These are phyloP conservation scores for Acanthopagrus latus DNA, from an alignment of 2,797 vertebrate genomes.

Conservation along the genomic window DNA sequence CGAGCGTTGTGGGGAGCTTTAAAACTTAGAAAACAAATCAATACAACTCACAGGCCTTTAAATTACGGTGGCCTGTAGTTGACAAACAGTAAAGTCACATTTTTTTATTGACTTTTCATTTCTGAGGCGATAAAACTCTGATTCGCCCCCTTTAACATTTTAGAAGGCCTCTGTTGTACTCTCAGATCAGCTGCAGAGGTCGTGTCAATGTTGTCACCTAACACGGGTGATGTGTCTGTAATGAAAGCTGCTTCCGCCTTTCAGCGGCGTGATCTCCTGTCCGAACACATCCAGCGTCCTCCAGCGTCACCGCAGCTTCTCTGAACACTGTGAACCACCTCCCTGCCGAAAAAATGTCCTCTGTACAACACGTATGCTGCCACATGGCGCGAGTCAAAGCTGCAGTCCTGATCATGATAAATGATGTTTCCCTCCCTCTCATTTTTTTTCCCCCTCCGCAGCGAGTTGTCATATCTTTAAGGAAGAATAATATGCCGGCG, in stretches of 20 bases:
- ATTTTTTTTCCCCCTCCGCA: slow-evolving; percentile 40
- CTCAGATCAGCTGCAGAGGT: slow-evolving; percentile 9
- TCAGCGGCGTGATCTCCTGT: not conserved
- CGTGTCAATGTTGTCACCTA: not conserved
- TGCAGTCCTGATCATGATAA: slow-evolving; percentile 68
- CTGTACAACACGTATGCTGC: slow-evolving; percentile 31
- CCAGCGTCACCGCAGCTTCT: not conserved
- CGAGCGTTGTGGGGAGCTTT: slow-evolving; percentile 36
- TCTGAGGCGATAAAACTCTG: slow-evolving; percentile 41
- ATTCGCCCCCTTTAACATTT: slow-evolving; percentile 38
- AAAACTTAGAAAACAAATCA: slow-evolving; percentile 17
- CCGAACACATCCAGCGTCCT: slow-evolving; percentile 5
- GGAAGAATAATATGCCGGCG: slow-evolving; percentile 73
- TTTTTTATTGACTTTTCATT: slow-evolving; percentile 61
- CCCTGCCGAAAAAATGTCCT: slow-evolving; percentile 40
- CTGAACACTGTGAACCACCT: slow-evolving; percentile 18
- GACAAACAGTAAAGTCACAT: slow-evolving; percentile 47
- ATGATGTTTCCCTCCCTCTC: slow-evolving; percentile 42
- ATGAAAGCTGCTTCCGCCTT: not conserved
- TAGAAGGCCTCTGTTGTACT: slow-evolving; percentile 23
- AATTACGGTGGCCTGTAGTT: slow-evolving; percentile 42
- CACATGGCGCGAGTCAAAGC: slow-evolving; percentile 62
- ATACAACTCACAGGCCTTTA: slow-evolving; percentile 45
- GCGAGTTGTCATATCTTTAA: slow-evolving; percentile 62
- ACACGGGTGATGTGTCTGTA: slow-evolving; percentile 18